Base-by-base conservation (phyloP, 2,888 invertebrate species). In the Apodemia zela region DNA sequence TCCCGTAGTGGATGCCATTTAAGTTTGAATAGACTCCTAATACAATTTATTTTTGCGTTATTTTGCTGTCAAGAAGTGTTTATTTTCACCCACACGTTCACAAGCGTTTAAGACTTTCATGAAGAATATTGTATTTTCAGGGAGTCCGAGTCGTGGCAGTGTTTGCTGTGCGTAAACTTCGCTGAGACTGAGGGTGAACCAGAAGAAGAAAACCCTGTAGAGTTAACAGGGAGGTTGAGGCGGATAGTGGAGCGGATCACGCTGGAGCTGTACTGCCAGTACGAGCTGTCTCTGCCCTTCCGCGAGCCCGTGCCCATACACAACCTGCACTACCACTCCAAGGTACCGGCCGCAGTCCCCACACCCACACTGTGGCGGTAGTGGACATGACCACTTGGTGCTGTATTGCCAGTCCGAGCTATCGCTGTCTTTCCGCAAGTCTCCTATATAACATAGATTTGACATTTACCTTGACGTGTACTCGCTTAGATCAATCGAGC, bases 111-210 rank as follows among this genome's bases (percentile, higher is more conserved):
- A 11, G 13, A 42, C 3, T n/a, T 15, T 42, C 15, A 42, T 15
- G 42, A 42, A 42, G 15, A 17, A 7, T 2, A 2, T 47, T 17
- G 8, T 33, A 51, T 17, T 15, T 59, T 45, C 85, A 95, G 95
- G 73, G 97, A 96, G 86, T 95, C 94, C 73, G 98, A 97, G 85
- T 96, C 96, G 63, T 98, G 98, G 98, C 97, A 97, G 81, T 98
- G 98, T 86, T 93, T 97, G 79, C 91, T 98, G 74, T 98, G 98
- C 92, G 95, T 95, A 72, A 96, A 97, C 88, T 95, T 97, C 77
- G 93, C 95, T 66, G 95, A 95, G 75, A 89, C 93, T 71, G 85
- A 93, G 7, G 89, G 51, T 91, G 87, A 69, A 54, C 61, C 49
- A 66, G 72, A 84, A 74, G 62, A 73, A 87, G 75, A 78, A 86